Evolutionary conservation across 2,113 vertebrate genomes (phyloP), one percentile per base, ranked within the genome.

Genomic region (Siphamia tubifer): DNA sequence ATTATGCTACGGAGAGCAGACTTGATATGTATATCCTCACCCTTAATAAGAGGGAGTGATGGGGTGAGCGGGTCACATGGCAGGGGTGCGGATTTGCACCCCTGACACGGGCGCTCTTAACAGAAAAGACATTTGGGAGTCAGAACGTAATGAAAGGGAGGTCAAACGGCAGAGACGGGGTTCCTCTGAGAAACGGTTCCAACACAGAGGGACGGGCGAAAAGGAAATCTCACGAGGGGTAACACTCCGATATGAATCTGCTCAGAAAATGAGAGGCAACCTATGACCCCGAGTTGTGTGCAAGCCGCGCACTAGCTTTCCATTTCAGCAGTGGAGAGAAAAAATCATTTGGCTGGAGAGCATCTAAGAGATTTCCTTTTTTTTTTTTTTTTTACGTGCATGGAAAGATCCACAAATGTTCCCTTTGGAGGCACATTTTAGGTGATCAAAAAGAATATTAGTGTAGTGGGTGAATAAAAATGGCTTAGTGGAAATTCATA

Each of bases 261-360:
- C 67, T 78, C 48, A 20, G 67, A 78, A 75, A 84, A 84, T 72
- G 68, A 87, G 47, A 56, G 65, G 12, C 19, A 28, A 82, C 74
- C 66, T 61, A 8, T 72, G 71, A 79, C 82, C 79, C 4, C 0
- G 35, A n/a, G 24, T 49, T 2, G 2, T 25, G 19, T 16, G 52
- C 13, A 8, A 35, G 56, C 48, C 15, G 27, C 48, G 28, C 51
- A 35, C 27, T 12, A 5, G 25, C 30, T 64, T 72, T 79, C 54
- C 24, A 53, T 57, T 48, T 48, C 35, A 4, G 32, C 0, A 6
- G 43, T n/a, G 40, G 30, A 38, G 42, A 47, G 39, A 52, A n/a
- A n/a, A n/a, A n/a, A n/a, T n/a, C n/a, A n/a, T n/a, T n/a, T n/a
- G n/a, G n/a, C n/a, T n/a, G n/a, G n/a, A n/a, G 15, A 19, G 48